These are phyloP conservation scores for Trachythela sp. DNA, from an alignment of 64 coral and sea anemone species.

Conservation along the genomic window DNA sequence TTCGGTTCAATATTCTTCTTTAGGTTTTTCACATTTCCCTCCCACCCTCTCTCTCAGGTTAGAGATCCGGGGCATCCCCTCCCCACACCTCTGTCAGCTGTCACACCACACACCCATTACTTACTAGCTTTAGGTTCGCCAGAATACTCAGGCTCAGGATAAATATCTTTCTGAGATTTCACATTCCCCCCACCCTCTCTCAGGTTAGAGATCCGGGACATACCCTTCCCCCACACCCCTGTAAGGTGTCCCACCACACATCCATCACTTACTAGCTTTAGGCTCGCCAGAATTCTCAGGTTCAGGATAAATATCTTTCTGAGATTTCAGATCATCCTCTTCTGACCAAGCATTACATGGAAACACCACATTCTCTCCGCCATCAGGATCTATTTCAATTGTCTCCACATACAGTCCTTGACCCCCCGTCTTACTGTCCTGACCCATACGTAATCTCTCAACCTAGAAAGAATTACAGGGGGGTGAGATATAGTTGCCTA, in stretches of 20 bases:
- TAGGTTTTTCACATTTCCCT: too few species aligned
- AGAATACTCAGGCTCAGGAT: neutral
- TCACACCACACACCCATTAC: neutral
- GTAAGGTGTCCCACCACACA: too few species aligned
- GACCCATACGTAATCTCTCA: conserved; percentile 79
- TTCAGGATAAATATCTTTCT: neutral
- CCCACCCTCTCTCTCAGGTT: too few species aligned
- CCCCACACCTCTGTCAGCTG: too few species aligned
- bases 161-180: conserved; percentile 1
- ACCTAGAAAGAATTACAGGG: conserved; percentile 40
- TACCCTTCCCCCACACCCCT: too few species aligned
- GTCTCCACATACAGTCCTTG: conserved; percentile 88
- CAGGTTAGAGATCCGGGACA: too few species aligned
- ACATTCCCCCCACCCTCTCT: too few species aligned
- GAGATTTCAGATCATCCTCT: conserved; percentile 58
- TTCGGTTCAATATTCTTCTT: too few species aligned
- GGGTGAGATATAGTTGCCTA: neutral
- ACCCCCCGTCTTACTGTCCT: conserved; percentile 79
- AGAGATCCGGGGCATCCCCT: too few species aligned
- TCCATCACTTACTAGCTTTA: neutral
- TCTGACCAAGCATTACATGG: conserved; percentile 81
- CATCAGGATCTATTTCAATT: conserved; percentile 80
- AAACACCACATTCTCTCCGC: conserved; percentile 71
- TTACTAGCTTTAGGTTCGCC: neutral
- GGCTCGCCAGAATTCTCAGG: neutral